Evolutionary conservation across 1,140 invertebrate genomes (phyloP).

Genomic region (Diuraphis noxia): DNA sequence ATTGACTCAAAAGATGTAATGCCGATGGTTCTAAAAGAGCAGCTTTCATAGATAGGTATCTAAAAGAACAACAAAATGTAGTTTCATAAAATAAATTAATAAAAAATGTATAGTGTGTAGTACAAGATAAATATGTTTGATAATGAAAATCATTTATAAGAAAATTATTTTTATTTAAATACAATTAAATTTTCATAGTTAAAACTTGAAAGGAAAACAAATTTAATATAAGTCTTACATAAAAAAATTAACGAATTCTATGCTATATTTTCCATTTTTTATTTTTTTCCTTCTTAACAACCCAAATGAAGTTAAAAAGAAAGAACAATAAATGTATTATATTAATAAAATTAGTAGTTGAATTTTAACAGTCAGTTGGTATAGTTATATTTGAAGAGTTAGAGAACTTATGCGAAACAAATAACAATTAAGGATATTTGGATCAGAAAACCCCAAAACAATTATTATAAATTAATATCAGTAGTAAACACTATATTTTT

Average conservation of each 20-base stretch:
- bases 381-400: too few species aligned
- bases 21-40: constrained; percentile 74
- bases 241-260: too few species aligned
- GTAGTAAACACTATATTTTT: background rate
- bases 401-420: background rate
- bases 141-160: too few species aligned
- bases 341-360: too few species aligned
- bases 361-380: too few species aligned
- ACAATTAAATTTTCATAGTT: too few species aligned
- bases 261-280: background rate
- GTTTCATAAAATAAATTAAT: background rate
- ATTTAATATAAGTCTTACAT: too few species aligned
- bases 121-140: background rate
- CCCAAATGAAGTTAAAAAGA: background rate
- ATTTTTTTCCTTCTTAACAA: background rate
- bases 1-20: constrained; percentile 70
- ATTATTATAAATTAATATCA: background rate
- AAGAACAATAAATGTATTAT: too few species aligned
- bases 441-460: background rate
- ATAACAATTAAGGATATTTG: background rate
- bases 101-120: background rate
- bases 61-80: constrained; percentile 58
- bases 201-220: too few species aligned
- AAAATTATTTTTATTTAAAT: too few species aligned
- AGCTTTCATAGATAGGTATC: constrained; percentile 70